Percentiles rank a stretch among this genome's conserved stretches.
These are phyloP conservation scores for Lasius platythorax DNA, from an alignment of 2,888 invertebrate genomes.

Conservation along the genomic window DNA sequence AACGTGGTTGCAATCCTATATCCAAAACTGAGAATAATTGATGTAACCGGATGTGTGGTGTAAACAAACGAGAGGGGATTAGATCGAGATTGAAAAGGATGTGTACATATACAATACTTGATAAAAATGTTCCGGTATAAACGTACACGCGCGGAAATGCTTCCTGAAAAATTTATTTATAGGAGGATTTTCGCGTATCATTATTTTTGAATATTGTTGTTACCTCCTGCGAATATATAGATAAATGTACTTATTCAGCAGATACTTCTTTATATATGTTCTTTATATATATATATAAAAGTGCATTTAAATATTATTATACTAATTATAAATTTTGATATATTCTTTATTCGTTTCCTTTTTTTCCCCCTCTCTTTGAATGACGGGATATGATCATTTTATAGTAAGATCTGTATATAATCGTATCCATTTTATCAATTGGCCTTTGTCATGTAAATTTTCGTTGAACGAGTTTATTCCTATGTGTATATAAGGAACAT, in stretches of 20 bases:
- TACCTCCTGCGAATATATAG: neutral
- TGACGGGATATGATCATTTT: neutral
- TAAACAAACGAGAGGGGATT: neutral
- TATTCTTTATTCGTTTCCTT: neutral
- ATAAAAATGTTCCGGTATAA: conserved; percentile 1
- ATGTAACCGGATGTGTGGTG: neutral
- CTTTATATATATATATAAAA: neutral
- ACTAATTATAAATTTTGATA: neutral
- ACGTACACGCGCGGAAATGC: neutral
- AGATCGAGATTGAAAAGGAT: conserved; percentile 15
- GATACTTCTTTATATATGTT: neutral
- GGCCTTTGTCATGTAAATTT: neutral
- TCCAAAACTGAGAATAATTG: conserved; percentile 5
- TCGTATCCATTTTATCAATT: neutral
- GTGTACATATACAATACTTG: neutral
- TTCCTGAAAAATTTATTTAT: neutral
- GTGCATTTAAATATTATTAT: neutral
- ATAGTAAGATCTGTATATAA: neutral
- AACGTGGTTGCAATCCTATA: neutral
- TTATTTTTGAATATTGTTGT: neutral
- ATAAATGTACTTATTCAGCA: neutral
- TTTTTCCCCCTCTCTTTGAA: neutral
- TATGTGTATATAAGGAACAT: neutral
- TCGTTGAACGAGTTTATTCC: neutral
- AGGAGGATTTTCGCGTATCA: neutral